Evolutionary conservation across 2,797 vertebrate species (phyloP).

Genomic region (Cyprinella venusta): DNA sequence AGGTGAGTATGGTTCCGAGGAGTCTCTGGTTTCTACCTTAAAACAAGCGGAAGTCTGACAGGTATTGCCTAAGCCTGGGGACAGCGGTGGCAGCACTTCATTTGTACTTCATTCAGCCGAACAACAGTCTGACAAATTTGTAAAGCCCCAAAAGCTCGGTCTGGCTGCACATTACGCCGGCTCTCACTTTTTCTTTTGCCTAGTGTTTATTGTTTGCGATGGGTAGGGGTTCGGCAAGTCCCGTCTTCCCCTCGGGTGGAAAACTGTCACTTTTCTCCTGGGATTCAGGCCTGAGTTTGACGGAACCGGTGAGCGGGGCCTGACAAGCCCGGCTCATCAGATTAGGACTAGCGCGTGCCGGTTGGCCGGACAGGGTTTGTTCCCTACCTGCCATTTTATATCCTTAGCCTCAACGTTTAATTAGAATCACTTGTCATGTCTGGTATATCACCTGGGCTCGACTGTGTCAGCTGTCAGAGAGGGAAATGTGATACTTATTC

Average conservation of each 20-base stretch:
- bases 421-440: constrained; percentile 88
- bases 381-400: constrained; percentile 85
- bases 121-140: constrained; percentile 73
- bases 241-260: constrained; percentile 79
- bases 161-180: constrained; percentile 65
- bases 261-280: constrained; percentile 78
- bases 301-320: constrained; percentile 75
- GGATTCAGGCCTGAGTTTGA: constrained; percentile 71
- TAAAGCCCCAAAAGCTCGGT: constrained; percentile 67
- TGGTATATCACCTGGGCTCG: constrained; percentile 84
- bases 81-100: constrained; percentile 59
- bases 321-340: constrained; percentile 79
- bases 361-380: constrained; percentile 79
- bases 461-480: constrained; percentile 85
- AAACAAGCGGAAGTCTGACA: constrained; percentile 66
- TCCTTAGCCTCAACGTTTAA: constrained; percentile 83
- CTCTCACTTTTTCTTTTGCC: constrained; percentile 59
- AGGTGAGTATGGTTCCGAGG: constrained; percentile 18
- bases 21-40: constrained; percentile 53
- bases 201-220: constrained; percentile 77
- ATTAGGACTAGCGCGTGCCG: constrained; percentile 71
- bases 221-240: constrained; percentile 69
- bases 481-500: constrained; percentile 87
- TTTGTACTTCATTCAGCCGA: constrained; percentile 69
- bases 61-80: constrained; percentile 62